Percentiles rank a stretch among this genome's conserved stretches.
Conservation (phyloP, 2,888 invertebrate genomes). For the Callosobruchus maculatus region DNA sequence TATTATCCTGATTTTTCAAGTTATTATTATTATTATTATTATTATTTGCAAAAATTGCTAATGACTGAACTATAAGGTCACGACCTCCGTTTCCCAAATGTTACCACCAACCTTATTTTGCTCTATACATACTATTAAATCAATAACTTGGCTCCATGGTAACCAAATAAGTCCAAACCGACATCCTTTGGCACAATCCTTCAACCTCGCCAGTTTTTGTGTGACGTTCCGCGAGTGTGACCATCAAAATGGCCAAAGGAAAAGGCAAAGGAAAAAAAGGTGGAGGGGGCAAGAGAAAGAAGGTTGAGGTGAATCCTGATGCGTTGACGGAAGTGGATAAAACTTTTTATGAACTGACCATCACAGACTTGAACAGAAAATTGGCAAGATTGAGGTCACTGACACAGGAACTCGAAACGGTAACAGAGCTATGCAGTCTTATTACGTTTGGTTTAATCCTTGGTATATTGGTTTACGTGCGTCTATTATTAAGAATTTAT, state of each 20-base stretch:
- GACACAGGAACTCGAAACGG: constrained; percentile 59
- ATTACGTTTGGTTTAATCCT: too few species aligned
- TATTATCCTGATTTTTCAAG: too few species aligned
- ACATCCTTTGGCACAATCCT: constrained; percentile 3
- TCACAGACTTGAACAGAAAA: constrained; percentile 79
- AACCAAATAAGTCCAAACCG: constrained; percentile 25
- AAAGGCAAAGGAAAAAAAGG: constrained; percentile 30
- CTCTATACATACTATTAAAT: constrained; percentile 5
- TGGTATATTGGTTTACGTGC: too few species aligned
- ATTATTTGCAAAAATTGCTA: too few species aligned
- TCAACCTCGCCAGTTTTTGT: not conserved
- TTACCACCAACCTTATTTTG: not conserved
- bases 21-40: too few species aligned
- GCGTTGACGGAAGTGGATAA: constrained; percentile 70
- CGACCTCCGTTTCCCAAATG: too few species aligned
- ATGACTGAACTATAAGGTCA: too few species aligned
- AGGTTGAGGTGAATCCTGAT: constrained; percentile 45
- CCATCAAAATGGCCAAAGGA: constrained; percentile 21
- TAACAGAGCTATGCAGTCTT: not conserved
- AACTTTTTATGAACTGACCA: constrained; percentile 77
- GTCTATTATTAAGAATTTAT: too few species aligned
- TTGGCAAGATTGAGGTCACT: constrained; percentile 62
- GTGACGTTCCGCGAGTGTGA: not conserved
- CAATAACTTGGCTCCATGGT: constrained; percentile 14
- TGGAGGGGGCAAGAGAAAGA: constrained; percentile 45